These are phyloP conservation scores for Melanocharis versteri DNA, from an alignment of 2,113 vertebrate species.

Conservation along the genomic window DNA sequence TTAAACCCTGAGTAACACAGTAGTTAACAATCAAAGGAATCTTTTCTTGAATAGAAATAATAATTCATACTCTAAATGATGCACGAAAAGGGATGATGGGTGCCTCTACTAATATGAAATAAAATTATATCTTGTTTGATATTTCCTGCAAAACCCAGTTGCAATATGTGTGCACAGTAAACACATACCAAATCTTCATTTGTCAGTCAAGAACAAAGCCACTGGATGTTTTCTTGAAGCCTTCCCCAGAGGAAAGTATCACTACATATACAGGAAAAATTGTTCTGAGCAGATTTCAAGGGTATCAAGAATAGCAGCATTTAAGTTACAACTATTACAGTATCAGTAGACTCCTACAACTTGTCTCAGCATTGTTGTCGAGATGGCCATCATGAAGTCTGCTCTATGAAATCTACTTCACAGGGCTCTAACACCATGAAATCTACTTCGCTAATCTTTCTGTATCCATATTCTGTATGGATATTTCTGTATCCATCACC, in stretches of 20 bases:
- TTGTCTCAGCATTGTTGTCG: not conserved
- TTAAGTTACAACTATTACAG: not conserved
- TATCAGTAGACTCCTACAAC: not conserved
- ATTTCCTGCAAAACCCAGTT: not conserved
- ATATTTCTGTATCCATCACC: not conserved
- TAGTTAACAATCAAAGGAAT: not conserved
- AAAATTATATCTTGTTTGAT: not conserved
- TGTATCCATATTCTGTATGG: not conserved
- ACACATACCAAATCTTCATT: not conserved
- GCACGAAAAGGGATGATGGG: not conserved
- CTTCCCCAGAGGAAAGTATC: not conserved
- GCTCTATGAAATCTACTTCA: not conserved
- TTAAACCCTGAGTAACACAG: not conserved
- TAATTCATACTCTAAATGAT: not conserved
- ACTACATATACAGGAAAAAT: not conserved
- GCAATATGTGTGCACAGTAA: not conserved
- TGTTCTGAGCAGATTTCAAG: not conserved
- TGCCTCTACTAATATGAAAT: not conserved
- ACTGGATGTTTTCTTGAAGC: not conserved
- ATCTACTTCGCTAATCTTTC: not conserved
- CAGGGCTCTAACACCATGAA: not conserved
- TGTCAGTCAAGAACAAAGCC: not conserved
- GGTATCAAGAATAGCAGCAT: not conserved
- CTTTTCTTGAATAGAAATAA: not conserved
- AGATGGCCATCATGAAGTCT: not conserved